Percentiles rank a stretch among this genome's conserved stretches.
These are phyloP conservation scores for Spodoptera frugiperda DNA, from an alignment of 1,140 invertebrate genomes.

Conservation along the genomic window DNA sequence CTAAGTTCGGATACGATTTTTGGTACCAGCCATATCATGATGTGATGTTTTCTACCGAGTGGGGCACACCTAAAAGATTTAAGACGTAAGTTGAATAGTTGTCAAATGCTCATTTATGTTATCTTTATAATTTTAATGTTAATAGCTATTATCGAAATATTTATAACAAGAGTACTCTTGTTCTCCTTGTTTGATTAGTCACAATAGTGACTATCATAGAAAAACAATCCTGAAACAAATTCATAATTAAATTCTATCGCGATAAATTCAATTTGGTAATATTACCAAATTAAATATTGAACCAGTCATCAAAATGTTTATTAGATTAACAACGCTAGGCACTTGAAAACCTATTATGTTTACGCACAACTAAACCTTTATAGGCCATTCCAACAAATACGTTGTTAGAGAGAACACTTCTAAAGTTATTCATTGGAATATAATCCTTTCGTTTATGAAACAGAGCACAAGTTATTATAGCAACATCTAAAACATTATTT, in stretches of 20 bases:
- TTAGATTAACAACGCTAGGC: neutral
- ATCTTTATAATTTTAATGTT: neutral
- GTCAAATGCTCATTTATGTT: constrained; percentile 24
- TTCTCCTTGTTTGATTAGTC: neutral
- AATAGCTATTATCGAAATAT: no score
- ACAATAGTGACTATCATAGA: neutral
- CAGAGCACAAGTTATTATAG: constrained; percentile 36
- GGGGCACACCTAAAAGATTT: constrained; percentile 95
- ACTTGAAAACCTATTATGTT: constrained; percentile 5
- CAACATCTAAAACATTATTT: neutral
- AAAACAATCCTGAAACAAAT: neutral
- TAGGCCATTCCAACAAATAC: neutral
- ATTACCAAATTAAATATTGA: constrained; percentile 9
- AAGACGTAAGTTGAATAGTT: constrained; percentile 83
- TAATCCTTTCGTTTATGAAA: constrained; percentile 35
- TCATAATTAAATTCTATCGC: neutral
- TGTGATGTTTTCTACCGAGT: constrained; percentile 96
- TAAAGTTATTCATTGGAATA: constrained; percentile 35
- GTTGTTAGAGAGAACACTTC: constrained; percentile 2
- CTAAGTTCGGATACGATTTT: constrained; percentile 93
- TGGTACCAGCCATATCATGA: constrained; percentile 99
- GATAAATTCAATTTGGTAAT: neutral
- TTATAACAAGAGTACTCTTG: no score
- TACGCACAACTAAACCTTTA: constrained; percentile 21
- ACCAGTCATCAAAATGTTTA: neutral